Evolutionary conservation across 2,888 invertebrate species (phyloP), one percentile per base, ranked within the genome.

Genomic region (Catonia carolina): DNA sequence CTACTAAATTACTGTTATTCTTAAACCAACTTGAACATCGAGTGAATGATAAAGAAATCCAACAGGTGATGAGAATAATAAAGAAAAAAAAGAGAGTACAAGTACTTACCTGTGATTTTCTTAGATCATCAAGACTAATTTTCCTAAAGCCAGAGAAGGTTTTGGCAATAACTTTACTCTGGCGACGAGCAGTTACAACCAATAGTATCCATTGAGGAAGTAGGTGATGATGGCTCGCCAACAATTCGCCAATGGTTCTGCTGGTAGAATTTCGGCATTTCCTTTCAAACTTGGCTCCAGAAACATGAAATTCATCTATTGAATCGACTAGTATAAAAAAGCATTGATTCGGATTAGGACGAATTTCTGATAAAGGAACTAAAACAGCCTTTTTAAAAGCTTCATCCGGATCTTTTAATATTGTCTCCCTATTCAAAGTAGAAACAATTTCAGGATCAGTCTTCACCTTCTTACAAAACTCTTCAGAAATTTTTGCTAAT

Each of bases 121-220:
- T 79, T 60, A 96, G 72, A 74, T 97, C 96, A 68, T 97, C 97
- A 65, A 97, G 72, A 1, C 89, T 86, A 63, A 97, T 84, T 74
- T 95, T 96, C 18, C 95, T 81, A 73, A 95, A 96, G 4, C 95
- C 84, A 62, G 87, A 82, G 67, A 89, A 89, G 84, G 89, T 85
- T 69, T 84, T 82, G 10, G 56, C 75, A 69, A 84, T 89, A 66
- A 84, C 81, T 69, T 90, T 86, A 63, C 86, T 89, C 70, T 93
- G 91, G 64, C 90, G 82, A 56, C 90, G 77, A 0, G 92, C 90
- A 0, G 94, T 92, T 71, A 90, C 89, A 2, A 94, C 89, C 2
- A 96, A 78, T 56, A 95, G 78, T 52, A 96, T 73, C 97, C 97
- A 97, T 66, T 89, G 89, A 1, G 96, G 97, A 66, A 97, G 84